A percentile compares a stretch with the other conserved stretches of the same genome.
Evolutionary conservation across 2,888 invertebrate species (phyloP).

Genomic region (Lysandra coridon): DNA sequence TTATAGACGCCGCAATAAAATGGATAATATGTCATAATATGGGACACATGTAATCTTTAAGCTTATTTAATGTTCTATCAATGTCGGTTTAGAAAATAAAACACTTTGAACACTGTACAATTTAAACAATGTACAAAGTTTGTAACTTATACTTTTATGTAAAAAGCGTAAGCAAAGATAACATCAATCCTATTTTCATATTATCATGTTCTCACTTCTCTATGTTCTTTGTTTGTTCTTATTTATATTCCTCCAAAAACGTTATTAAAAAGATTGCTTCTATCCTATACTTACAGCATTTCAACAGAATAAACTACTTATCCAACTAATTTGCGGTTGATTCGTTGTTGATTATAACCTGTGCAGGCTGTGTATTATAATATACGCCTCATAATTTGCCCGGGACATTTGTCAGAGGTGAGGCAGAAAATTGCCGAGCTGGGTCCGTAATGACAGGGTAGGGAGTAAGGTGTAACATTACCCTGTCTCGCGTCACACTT

Average conservation of each 20-base stretch:
- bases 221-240: background rate
- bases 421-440: slow-evolving; percentile 45
- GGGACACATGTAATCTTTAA: background rate
- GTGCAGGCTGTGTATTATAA: slow-evolving; percentile 16
- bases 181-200: background rate
- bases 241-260: background rate
- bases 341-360: slow-evolving; percentile 15
- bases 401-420: slow-evolving; percentile 43
- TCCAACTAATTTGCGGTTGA: slow-evolving; percentile 22
- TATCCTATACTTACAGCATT: background rate
- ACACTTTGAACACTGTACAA: background rate
- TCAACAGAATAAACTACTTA: slow-evolving; percentile 12
- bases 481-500: slow-evolving; percentile 12
- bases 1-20: background rate
- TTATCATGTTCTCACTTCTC: background rate
- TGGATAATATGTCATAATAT: background rate
- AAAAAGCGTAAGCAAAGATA: background rate
- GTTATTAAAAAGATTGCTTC: background rate
- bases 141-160: too few species aligned
- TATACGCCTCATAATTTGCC: slow-evolving; percentile 31
- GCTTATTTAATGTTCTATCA: background rate
- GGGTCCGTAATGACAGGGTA: slow-evolving; percentile 44
- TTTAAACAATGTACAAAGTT: too few species aligned
- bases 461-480: slow-evolving; percentile 43
- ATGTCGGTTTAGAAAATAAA: background rate